phyloP scores from a whole-genome alignment of 2,113 vertebrate genomes.

The Petrocephalus microphthalmus region DNA sequence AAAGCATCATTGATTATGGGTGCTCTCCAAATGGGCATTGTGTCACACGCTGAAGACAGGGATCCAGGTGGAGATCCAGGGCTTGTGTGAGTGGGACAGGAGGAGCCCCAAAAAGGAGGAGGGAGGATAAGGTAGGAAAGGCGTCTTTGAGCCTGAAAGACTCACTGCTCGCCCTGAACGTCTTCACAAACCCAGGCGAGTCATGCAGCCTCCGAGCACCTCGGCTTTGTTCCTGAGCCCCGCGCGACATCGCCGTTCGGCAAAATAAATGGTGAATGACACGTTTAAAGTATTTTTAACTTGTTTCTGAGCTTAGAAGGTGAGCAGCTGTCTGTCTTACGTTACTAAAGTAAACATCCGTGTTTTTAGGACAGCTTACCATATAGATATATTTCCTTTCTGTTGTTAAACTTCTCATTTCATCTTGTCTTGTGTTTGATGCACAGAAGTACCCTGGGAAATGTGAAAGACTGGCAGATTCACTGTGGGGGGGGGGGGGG shows the following conservation, averaged over 20 bases:
- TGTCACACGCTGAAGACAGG: not conserved
- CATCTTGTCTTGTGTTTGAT: slow-evolving; percentile 13
- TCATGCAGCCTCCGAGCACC: too few relatives aligned
- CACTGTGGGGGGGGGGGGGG: not conserved
- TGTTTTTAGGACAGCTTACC: slow-evolving; percentile 1
- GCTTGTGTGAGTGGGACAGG: not conserved
- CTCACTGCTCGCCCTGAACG: not conserved
- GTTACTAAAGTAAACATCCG: not conserved
- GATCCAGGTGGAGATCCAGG: not conserved
- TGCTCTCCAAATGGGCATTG: not conserved
- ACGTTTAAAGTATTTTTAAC: slow-evolving; percentile 5
- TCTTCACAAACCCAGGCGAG: not conserved
- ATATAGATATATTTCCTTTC: not conserved
- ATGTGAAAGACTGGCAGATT: not conserved
- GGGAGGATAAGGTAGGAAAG: not conserved
- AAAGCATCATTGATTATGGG: not conserved
- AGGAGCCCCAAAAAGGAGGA: not conserved
- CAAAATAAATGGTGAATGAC: not conserved
- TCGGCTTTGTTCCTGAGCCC: not conserved
- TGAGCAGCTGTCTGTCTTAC: not conserved
- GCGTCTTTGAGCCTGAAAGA: not conserved
- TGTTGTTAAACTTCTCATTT: slow-evolving; percentile 15
- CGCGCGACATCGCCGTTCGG: not conserved
- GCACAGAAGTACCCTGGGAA: not conserved
- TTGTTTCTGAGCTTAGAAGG: not conserved